Evolutionary conservation across 2,888 invertebrate genomes (phyloP).

Genomic region (Arctia plantaginis): DNA sequence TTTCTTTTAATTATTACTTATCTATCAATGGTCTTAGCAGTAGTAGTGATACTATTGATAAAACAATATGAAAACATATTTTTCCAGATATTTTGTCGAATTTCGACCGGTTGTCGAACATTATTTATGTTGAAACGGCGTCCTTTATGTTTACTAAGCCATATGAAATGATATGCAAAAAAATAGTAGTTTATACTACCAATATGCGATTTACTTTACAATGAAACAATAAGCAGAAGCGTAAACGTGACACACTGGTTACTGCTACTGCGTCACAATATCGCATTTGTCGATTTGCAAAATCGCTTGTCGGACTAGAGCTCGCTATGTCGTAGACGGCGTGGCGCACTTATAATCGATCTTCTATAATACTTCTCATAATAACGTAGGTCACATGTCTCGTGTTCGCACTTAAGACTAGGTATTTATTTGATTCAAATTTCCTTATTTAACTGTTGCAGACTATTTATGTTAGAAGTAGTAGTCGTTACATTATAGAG

Average conservation of each 20-base stretch:
- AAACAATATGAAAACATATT: too few species aligned
- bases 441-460: neutral
- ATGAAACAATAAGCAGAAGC: conserved; percentile 13
- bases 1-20: too few species aligned
- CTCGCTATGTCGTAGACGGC: conserved; percentile 38
- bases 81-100: too few species aligned
- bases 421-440: neutral
- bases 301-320: conserved; percentile 19
- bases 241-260: conserved; percentile 27
- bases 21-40: too few species aligned
- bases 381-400: conserved; percentile 36
- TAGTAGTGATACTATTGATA: too few species aligned
- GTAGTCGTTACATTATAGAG: neutral
- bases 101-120: too few species aligned
- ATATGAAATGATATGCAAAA: too few species aligned
- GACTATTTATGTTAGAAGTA: neutral
- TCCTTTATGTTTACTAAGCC: neutral
- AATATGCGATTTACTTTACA: neutral
- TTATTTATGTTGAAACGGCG: too few species aligned
- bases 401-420: conserved; percentile 15
- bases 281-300: neutral
- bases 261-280: neutral
- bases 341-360: conserved; percentile 43
- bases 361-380: conserved; percentile 22
- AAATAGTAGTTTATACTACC: neutral